These are phyloP conservation scores for Brachionus paranguensis DNA, from an alignment of 1,140 invertebrate species.

Conservation along the genomic window DNA sequence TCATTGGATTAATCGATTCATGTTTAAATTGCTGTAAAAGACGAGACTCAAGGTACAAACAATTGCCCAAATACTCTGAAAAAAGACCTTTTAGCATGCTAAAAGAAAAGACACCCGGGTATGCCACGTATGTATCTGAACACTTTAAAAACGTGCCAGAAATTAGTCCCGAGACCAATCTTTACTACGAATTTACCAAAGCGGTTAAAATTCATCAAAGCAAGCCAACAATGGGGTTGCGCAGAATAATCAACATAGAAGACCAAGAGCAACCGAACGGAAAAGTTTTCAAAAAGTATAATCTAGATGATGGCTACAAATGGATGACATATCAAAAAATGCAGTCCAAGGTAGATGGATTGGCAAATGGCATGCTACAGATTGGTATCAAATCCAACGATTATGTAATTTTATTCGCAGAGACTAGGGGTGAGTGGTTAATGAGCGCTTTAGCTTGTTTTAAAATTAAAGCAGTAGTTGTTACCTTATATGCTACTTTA, in stretches of 20 bases:
- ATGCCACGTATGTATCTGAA: background rate
- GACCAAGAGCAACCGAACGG: conserved; percentile 88
- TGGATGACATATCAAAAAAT: conserved; percentile 82
- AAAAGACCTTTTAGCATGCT: background rate
- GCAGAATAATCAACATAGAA: conserved; percentile 82
- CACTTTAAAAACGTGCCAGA: background rate
- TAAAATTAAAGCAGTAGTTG: background rate
- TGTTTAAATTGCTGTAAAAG: background rate
- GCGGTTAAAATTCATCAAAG: background rate
- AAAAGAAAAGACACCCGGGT: background rate
- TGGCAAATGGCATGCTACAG: conserved; percentile 60
- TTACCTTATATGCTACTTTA: conserved; percentile 36
- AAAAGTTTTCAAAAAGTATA: conserved; percentile 81
- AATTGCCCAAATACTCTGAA: background rate
- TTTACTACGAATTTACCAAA: background rate
- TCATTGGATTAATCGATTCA: conserved; percentile 1
- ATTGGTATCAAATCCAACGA: conserved; percentile 23
- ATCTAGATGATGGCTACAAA: conserved; percentile 69
- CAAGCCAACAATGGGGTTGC: conserved; percentile 42
- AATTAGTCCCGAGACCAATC: background rate
- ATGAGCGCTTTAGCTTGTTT: conserved; percentile 36
- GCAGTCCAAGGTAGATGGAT: conserved; percentile 65
- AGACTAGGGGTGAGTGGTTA: conserved; percentile 34
- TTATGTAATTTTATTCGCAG: conserved; percentile 9
- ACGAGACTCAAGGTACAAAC: background rate